Percentiles rank a stretch among this genome's conserved stretches.
These are phyloP conservation scores for Ormyrus labotus DNA, from an alignment of 2,888 invertebrate genomes.

Conservation along the genomic window DNA sequence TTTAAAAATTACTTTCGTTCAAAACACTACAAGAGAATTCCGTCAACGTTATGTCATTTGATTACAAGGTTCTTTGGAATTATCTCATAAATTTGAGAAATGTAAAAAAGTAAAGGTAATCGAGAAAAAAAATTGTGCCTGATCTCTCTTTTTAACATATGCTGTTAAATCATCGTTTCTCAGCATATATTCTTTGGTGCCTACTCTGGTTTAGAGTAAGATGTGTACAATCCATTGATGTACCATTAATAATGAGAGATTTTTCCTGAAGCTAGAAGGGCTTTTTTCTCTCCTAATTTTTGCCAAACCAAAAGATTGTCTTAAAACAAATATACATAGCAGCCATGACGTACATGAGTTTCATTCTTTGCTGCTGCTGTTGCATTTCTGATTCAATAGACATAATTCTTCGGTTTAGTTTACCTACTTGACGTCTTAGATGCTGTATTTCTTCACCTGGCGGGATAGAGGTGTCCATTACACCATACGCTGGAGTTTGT, in stretches of 20 bases:
- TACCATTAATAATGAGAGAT: constrained; percentile 35
- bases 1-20: constrained; percentile 51
- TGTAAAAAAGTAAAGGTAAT: constrained; percentile 29
- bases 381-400: constrained; percentile 91
- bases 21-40: constrained; percentile 35
- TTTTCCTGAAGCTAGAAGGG: background rate
- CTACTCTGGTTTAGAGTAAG: constrained; percentile 24
- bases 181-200: constrained; percentile 34
- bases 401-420: constrained; percentile 90
- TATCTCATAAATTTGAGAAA: constrained; percentile 3
- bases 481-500: constrained; percentile 79
- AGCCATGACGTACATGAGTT: constrained; percentile 89
- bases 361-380: constrained; percentile 90
- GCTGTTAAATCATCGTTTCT: constrained; percentile 1
- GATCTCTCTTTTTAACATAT: constrained; percentile 16
- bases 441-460: constrained; percentile 88
- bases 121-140: constrained; percentile 39
- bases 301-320: constrained; percentile 88
- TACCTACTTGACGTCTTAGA: constrained; percentile 89
- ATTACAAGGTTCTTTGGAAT: constrained; percentile 28
- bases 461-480: constrained; percentile 69
- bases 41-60: constrained; percentile 23
- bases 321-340: constrained; percentile 91
- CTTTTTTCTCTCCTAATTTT: constrained; percentile 72
- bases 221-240: constrained; percentile 17